Evolutionary conservation across 2,113 vertebrate genomes (phyloP), one percentile per base, ranked within the genome.

Genomic region (Mustelus asterias): DNA sequence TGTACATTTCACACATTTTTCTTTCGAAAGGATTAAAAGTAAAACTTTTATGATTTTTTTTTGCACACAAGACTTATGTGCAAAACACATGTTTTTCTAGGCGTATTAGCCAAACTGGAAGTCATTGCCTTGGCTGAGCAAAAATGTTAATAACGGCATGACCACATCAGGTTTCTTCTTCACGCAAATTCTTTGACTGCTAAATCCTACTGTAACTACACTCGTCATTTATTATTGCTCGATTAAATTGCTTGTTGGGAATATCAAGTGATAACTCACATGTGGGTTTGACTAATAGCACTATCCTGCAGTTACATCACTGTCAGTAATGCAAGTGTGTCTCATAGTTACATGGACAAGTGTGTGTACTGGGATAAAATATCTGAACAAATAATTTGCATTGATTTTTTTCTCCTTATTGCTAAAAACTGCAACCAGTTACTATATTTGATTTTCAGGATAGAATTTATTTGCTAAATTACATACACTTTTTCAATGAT

Each of bases 21-120:
- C 37, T 94, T 94, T 70, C 65, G 44, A 70, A 70, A 94, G 37
- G 9, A 13, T 94, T 29, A 94, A 70, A 70, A 48, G 29, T 94
- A 29, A 44, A 94, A 72, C 37, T 94, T 89, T 89, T 69, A 37
- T 70, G 20, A 41, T 44, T 65, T 69, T 41, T 69, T 94, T 94
- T 70, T 70, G 44, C 37, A 94, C 37, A 44, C 70, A 69, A 37
- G 93, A 94, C 70, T 33, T 9, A 72, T 22, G 44, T 95, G 37
- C n/a, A n/a, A n/a, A n/a, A n/a, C n/a, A n/a, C n/a, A 95, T 72
- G 94, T 95, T 76, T 95, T 95, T 95, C 69, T 44, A 95, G 94
- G 94, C 29, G 41, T 72, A 95, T 95, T 54, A 26, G 37, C 94
- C 69, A 95, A 72, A 95, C 94, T 76, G 94, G 94, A 95, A 95